These are phyloP conservation scores for Probosciger aterrimus DNA, from an alignment of 2,113 vertebrate genomes.

Conservation along the genomic window DNA sequence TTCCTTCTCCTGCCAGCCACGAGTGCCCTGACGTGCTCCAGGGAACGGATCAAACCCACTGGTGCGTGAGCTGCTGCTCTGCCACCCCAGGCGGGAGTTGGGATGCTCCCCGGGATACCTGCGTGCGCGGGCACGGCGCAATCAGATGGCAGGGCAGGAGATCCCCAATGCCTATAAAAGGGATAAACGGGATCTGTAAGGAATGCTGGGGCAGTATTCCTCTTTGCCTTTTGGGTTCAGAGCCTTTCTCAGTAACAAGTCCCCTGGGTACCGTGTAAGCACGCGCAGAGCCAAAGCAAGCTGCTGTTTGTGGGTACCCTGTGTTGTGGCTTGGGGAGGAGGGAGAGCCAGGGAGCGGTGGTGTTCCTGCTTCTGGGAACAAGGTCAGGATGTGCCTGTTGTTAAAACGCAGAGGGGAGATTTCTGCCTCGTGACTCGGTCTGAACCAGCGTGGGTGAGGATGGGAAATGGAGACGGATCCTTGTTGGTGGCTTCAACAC, in stretches of 20 bases:
- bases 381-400: conserved; percentile 53
- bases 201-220: not conserved
- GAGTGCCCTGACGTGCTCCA: not conserved
- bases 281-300: not conserved
- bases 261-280: not conserved
- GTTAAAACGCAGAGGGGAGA: conserved; percentile 46
- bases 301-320: not conserved
- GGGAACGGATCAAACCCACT: not conserved
- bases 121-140: accelerated
- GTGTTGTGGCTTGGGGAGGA: not conserved
- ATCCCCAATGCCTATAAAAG: not conserved
- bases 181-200: not conserved
- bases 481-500: conserved; percentile 54
- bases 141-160: not conserved
- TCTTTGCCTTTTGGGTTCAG: not conserved
- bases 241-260: not conserved
- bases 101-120: not conserved
- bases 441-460: conserved; percentile 36
- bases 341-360: not conserved
- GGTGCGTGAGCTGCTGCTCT: not conserved
- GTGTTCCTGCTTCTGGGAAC: conserved; percentile 37
- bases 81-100: not conserved
- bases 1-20: not conserved
- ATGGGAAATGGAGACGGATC: conserved; percentile 60
- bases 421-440: conserved; percentile 29